Conservation (phyloP, 2,113 vertebrate species). For the Gymnocephalus cernua region DNA sequence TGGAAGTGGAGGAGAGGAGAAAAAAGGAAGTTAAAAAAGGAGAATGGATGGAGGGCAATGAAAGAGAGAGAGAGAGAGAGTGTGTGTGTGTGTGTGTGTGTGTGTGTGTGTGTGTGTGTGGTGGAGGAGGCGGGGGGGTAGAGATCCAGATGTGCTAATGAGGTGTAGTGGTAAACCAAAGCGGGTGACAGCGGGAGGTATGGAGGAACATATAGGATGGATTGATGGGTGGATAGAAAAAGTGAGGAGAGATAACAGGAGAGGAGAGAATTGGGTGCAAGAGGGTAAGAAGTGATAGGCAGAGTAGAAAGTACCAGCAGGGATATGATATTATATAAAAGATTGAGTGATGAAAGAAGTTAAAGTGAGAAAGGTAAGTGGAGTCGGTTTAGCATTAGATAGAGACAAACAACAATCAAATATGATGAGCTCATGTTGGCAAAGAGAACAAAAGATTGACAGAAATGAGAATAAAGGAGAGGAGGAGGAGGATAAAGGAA, state of each 20-base stretch:
- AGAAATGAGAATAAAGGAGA: slow-evolving; percentile 13
- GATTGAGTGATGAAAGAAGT: not conserved
- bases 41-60: not conserved
- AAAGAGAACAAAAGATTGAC: slow-evolving; percentile 30
- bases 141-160: slow-evolving; percentile 71
- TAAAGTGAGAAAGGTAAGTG: not conserved
- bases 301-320: not conserved
- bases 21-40: slow-evolving; percentile 35
- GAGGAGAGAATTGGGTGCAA: not conserved
- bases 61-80: not conserved
- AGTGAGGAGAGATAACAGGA: not conserved
- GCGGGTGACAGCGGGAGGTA: not conserved
- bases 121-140: not conserved
- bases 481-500: slow-evolving; percentile 2
- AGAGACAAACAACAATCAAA: not conserved
- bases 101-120: not conserved
- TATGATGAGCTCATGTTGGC: not conserved
- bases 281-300: not conserved
- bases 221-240: not conserved
- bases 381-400: not conserved
- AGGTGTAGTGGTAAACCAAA: slow-evolving; percentile 5
- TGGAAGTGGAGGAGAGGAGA: slow-evolving; percentile 29
- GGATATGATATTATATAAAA: not conserved
- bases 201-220: not conserved
- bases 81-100: not conserved